Evolutionary conservation across 2,888 invertebrate species (phyloP), one percentile per base, ranked within the genome.

Genomic region (Macrosiphum euphorbiae): DNA sequence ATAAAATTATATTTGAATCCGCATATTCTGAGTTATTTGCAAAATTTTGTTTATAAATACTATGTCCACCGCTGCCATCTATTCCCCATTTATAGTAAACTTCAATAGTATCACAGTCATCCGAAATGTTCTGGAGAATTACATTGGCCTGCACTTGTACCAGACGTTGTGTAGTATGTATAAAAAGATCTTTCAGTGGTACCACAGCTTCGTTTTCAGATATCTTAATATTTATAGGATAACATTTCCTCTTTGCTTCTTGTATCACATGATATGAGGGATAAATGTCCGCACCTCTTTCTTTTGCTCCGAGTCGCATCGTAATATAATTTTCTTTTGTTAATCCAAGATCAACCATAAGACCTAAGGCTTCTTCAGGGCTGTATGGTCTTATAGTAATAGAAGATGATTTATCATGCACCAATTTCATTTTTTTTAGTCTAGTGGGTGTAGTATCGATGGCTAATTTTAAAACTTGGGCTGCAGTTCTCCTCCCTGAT

Each of bases 341-440:
- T 47, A 86, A 86, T 47, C 86, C 47, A 47, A 86, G 50, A 86
- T 86, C 28, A 28, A 50, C 86, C 11, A 86, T 86, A 86, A 86
- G 50, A 50, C 86, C 47, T 86, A 86, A 86, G 26, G 86, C 86
- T 86, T 50, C 86, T 86, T 50, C 86, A 86, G 28, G 8, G n/a
- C 28, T 86, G 86, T 50, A 86, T 47, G 86, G 50, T 86, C 47
- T 86, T 86, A 86, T 86, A 86, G 47, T 50, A 86, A 47, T 86
- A 86, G 50, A 86, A 47, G 50, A 86, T 24, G 86, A 86, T n/a
- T 28, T 86, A 86, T 86, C 86, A 86, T 86, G 47, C 50, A 86
- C 86, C 47, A 86, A 86, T 86, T 86, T 86, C 86, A 86, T 86
- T 86, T 86, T 86, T 86, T 86, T 86, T n/a, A 50, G 28, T 86